Conservation (phyloP, 1,140 invertebrate species). For the Drosophila sproati region DNA sequence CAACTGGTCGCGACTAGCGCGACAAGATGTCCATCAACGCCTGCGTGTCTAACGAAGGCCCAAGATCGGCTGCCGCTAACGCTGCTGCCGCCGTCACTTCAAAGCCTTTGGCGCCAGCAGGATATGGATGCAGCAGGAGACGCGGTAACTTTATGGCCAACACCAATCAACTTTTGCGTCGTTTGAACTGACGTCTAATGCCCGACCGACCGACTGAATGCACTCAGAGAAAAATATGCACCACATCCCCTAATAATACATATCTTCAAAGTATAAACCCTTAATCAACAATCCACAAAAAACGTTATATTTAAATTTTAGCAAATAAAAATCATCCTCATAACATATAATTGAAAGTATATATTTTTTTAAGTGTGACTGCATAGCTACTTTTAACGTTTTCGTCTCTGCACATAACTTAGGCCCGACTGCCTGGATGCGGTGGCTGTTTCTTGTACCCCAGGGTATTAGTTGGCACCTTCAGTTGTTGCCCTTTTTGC, state of each 20-base stretch:
- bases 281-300: too few species aligned
- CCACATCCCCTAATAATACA: neutral
- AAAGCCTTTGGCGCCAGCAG: conserved; percentile 79
- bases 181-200: conserved; percentile 70
- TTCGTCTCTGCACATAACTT: conserved; percentile 25
- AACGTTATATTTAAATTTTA: too few species aligned
- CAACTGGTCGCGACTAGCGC: conserved; percentile 27
- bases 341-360: neutral
- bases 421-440: neutral
- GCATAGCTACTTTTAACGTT: too few species aligned
- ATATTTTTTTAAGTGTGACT: neutral
- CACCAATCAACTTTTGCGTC: conserved; percentile 81
- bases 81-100: conserved; percentile 62
- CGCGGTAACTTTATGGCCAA: conserved; percentile 75
- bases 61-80: conserved; percentile 27
- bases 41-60: conserved; percentile 79
- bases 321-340: too few species aligned
- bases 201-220: conserved; percentile 17
- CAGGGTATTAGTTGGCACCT: conserved; percentile 39
- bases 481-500: conserved; percentile 14
- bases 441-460: neutral
- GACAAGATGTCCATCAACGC: conserved; percentile 81
- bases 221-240: neutral
- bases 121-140: conserved; percentile 43
- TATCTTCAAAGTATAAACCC: too few species aligned